Percentiles rank a stretch among this genome's conserved stretches.
Evolutionary conservation across 2,113 vertebrate species (phyloP).

Genomic region (Pelmatolapia mariae): DNA sequence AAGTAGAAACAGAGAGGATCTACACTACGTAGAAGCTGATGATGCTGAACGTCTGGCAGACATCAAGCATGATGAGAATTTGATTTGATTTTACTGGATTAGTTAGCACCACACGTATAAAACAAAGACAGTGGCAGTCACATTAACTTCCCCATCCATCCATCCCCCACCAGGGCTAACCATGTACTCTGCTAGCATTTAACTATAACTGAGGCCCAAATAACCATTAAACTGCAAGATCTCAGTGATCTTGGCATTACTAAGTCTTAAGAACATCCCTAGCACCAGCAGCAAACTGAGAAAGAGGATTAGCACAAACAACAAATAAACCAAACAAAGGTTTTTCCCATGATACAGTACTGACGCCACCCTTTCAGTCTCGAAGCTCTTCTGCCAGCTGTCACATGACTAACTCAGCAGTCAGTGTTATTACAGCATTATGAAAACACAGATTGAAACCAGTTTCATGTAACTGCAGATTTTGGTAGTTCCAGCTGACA

Average conservation of each 20-base stretch:
- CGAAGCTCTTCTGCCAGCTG: fast-evolving
- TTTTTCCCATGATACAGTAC: neutral
- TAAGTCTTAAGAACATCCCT: fast-evolving
- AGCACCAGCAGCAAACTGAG: neutral
- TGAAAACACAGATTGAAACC: fast-evolving
- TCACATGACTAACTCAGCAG: neutral
- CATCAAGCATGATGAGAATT: neutral
- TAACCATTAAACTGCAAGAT: fast-evolving
- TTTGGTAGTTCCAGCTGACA: neutral
- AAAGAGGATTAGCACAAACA: neutral
- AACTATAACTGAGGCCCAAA: neutral
- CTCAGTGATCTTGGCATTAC: neutral
- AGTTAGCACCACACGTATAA: fast-evolving
- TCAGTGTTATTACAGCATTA: neutral
- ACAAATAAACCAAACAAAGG: neutral
- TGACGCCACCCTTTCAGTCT: fast-evolving
- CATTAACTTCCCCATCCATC: neutral
- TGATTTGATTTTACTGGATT: neutral
- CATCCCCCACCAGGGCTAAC: neutral
- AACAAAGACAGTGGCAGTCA: neutral
- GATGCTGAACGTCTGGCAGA: neutral
- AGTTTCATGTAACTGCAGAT: neutral
- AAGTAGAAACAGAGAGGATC: neutral
- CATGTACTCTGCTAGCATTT: neutral
- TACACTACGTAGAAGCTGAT: neutral